Conservation (phyloP, 1,140 invertebrate species). For the Teleogryllus occipitalis region DNA sequence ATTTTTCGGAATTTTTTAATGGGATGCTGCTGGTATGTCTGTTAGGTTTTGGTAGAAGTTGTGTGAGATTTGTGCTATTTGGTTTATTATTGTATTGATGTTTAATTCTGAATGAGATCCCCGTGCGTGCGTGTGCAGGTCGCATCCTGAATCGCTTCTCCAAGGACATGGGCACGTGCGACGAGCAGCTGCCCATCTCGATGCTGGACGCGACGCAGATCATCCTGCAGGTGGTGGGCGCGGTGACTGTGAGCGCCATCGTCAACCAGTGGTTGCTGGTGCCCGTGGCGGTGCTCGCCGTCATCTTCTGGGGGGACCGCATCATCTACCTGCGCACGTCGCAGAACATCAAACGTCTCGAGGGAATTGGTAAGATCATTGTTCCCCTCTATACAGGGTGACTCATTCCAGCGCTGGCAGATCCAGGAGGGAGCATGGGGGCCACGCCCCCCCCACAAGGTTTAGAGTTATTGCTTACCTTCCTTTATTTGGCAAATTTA, state of each 20-base stretch:
- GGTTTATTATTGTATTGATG: too few relatives aligned
- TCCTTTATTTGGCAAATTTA: too few relatives aligned
- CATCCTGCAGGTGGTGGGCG: conserved; percentile 59
- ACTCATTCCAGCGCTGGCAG: too few relatives aligned
- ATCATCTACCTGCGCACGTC: conserved; percentile 73
- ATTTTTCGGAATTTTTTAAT: too few relatives aligned
- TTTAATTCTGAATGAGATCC: too few relatives aligned
- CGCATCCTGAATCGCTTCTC: conserved; percentile 71
- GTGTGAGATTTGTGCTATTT: too few relatives aligned
- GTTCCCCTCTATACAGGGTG: background rate
- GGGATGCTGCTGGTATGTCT: too few relatives aligned
- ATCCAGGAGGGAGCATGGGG: too few relatives aligned
- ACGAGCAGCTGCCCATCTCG: conserved; percentile 70
- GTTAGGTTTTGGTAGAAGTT: too few relatives aligned
- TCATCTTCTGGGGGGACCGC: conserved; percentile 64
- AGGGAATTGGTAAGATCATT: conserved; percentile 69
- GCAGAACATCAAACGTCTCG: conserved; percentile 79
- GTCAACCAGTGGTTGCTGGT: conserved; percentile 67
- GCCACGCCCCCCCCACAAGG: too few relatives aligned
- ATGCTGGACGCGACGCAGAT: conserved; percentile 64
- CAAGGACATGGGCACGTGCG: conserved; percentile 77
- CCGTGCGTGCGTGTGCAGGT: conserved; percentile 35
- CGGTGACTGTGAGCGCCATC: conserved; percentile 60
- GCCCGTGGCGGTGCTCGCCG: conserved; percentile 55
- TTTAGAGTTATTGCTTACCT: too few relatives aligned